These are phyloP conservation scores for Rhamphomyia laevipes DNA, from an alignment of 2,888 invertebrate genomes.

Conservation along the genomic window DNA sequence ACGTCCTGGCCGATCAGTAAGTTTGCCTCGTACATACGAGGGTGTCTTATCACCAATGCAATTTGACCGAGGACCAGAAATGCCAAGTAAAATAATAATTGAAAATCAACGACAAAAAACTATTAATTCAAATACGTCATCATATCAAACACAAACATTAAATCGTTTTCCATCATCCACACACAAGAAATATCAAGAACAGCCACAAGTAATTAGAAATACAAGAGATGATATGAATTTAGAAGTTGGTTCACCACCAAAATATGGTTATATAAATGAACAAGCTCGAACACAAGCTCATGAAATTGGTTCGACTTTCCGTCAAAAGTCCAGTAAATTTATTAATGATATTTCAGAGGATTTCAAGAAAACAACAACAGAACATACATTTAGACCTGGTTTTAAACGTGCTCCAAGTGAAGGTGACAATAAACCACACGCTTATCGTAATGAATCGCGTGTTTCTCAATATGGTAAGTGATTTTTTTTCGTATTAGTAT, in stretches of 20 bases:
- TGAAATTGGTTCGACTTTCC: conserved; percentile 54
- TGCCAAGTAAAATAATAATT: conserved; percentile 33
- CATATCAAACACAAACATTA: conserved; percentile 27
- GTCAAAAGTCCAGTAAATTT: conserved; percentile 56
- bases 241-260: conserved; percentile 47
- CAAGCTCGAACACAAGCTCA: conserved; percentile 44
- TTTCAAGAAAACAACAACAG: conserved; percentile 36
- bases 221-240: conserved; percentile 32
- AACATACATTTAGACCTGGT: conserved; percentile 29
- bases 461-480: conserved; percentile 58
- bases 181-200: conserved; percentile 19
- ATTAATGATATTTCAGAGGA: conserved; percentile 52
- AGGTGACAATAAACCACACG: conserved; percentile 45
- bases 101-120: conserved; percentile 20
- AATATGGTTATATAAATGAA: conserved; percentile 44
- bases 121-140: conserved; percentile 2
- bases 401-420: conserved; percentile 36
- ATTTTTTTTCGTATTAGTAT: too few relatives aligned
- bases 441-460: conserved; percentile 57
- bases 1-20: conserved; percentile 38
- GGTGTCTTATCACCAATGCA: conserved; percentile 49
- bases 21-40: conserved; percentile 41
- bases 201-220: conserved; percentile 16
- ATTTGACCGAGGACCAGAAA: conserved; percentile 44
- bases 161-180: conserved; percentile 26